These are phyloP conservation scores for Nesogale talazaci DNA, from an alignment of 2,113 vertebrate species.

Conservation along the genomic window DNA sequence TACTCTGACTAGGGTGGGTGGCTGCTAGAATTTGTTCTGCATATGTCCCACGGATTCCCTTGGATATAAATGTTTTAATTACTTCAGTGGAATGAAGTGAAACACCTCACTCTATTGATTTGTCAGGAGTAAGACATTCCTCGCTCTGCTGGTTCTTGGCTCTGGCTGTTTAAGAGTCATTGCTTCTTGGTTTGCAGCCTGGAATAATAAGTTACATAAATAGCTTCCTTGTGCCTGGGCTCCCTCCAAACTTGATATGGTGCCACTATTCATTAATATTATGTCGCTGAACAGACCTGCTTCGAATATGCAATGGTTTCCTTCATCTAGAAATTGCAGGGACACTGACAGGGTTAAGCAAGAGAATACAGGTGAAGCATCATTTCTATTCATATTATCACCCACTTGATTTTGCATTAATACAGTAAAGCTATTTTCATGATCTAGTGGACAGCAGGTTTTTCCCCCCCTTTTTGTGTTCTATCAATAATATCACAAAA, in stretches of 20 bases:
- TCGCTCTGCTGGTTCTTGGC: conserved; percentile 62
- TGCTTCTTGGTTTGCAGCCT: conserved; percentile 68
- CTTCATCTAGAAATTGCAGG: conserved; percentile 35
- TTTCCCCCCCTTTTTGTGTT: neutral
- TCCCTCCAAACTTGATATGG: conserved; percentile 59
- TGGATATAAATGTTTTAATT: conserved; percentile 75
- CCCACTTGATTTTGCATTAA: neutral
- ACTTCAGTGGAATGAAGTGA: conserved; percentile 64
- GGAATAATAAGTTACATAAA: conserved; percentile 76
- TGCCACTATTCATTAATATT: conserved; percentile 71
- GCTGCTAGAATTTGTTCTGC: conserved; percentile 15
- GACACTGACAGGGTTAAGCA: conserved; percentile 50
- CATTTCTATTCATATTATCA: neutral
- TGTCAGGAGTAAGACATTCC: conserved; percentile 57
- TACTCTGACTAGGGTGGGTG: conserved; percentile 21
- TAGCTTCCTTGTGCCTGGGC: conserved; percentile 63
- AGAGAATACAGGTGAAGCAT: conserved; percentile 38
- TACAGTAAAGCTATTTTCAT: conserved; percentile 17
- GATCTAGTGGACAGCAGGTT: neutral
- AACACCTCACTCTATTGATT: conserved; percentile 56
- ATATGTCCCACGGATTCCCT: conserved; percentile 44
- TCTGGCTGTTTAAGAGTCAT: conserved; percentile 68
- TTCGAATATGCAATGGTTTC: conserved; percentile 54
- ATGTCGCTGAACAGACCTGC: conserved; percentile 20
- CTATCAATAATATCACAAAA: conserved; percentile 31